phyloP scores from a whole-genome alignment of 2,888 invertebrate genomes.

The Lysandra bellargus region DNA sequence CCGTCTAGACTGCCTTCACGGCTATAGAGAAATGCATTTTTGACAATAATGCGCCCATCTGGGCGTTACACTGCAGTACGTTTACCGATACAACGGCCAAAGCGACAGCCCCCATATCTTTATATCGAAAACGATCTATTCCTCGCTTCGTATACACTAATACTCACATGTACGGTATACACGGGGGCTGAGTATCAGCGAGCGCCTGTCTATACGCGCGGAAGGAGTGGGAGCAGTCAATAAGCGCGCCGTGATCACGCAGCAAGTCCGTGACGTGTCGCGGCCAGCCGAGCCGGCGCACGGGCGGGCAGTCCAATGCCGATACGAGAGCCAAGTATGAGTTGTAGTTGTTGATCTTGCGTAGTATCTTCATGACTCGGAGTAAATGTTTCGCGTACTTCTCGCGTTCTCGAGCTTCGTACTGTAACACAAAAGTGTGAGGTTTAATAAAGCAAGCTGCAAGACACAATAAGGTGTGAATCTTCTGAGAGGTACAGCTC shows the following conservation, averaged over 20 bases:
- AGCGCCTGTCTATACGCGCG: conserved; percentile 97
- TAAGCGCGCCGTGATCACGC: conserved; percentile 96
- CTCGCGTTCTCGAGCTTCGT: conserved; percentile 97
- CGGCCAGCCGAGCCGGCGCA: conserved; percentile 95
- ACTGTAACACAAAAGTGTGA: conserved; percentile 49
- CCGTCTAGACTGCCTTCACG: no score
- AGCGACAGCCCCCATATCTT: no score
- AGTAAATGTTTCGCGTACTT: conserved; percentile 96
- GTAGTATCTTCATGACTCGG: conserved; percentile 98
- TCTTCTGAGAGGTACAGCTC: no score
- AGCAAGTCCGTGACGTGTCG: conserved; percentile 94
- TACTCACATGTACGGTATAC: conserved; percentile 98
- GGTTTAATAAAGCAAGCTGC: not conserved
- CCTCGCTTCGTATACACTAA: not conserved
- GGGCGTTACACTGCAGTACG: no score
- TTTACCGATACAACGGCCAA: no score
- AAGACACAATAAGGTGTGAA: no score
- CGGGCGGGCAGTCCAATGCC: conserved; percentile 97
- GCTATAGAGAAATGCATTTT: no score
- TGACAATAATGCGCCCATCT: no score
- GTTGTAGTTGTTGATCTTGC: conserved; percentile 99
- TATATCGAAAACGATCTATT: no score
- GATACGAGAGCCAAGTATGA: conserved; percentile 97
- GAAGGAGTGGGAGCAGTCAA: conserved; percentile 99
- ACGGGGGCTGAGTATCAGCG: conserved; percentile 97